A percentile compares a stretch with the other conserved stretches of the same genome.
Evolutionary conservation across 2,797 vertebrate species (phyloP).

Genomic region (Gymnothorax javanicus): DNA sequence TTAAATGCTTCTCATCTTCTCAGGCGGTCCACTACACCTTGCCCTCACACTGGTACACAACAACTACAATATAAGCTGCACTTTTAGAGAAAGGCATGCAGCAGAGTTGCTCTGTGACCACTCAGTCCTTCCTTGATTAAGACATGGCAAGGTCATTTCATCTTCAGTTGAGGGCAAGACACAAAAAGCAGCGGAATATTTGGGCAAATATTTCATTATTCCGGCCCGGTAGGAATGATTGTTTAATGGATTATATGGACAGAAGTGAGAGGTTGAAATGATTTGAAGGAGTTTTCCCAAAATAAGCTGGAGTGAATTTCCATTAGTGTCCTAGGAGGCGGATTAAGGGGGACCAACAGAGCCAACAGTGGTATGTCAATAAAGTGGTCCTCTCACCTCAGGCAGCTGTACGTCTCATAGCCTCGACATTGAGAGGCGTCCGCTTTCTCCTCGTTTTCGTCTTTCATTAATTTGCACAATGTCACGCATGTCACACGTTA

Average conservation of each 20-base stretch:
- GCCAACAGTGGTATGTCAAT: background rate
- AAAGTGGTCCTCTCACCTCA: background rate
- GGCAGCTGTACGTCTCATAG: background rate
- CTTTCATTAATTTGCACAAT: background rate
- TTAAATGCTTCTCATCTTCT: background rate
- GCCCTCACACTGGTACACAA: background rate
- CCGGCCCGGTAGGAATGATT: conserved; percentile 8
- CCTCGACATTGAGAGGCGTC: background rate
- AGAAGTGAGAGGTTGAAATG: conserved; percentile 9
- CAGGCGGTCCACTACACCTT: background rate
- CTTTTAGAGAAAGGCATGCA: background rate
- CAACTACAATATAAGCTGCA: background rate
- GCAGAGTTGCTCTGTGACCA: background rate
- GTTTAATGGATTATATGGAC: background rate
- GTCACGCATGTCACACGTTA: background rate
- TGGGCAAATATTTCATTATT: conserved; percentile 23
- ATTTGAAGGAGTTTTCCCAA: background rate
- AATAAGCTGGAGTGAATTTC: background rate
- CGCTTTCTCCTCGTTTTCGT: background rate
- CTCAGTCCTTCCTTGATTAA: conserved; percentile 55
- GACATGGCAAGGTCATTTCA: conserved; percentile 70
- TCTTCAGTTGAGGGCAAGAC: conserved; percentile 62
- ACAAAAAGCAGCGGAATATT: conserved; percentile 53
- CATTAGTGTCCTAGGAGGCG: conserved; percentile 10
- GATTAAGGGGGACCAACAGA: conserved; percentile 11